Conservation (phyloP, 2,888 invertebrate species). For the Empis livida region DNA sequence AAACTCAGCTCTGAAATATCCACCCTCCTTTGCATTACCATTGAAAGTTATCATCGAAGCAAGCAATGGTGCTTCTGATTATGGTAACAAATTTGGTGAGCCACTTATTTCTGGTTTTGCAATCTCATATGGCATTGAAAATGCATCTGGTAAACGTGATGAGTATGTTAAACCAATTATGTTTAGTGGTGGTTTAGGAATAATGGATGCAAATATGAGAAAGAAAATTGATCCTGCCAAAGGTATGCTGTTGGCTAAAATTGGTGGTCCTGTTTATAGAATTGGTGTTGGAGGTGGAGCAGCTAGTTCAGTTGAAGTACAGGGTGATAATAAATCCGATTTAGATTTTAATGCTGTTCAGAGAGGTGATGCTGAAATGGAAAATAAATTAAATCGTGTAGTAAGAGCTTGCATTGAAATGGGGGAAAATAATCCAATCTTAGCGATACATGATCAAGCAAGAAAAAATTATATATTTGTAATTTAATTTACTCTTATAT, state of each 20-base stretch:
- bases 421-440: constrained; percentile 70
- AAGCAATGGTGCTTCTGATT: constrained; percentile 96
- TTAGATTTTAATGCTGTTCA: constrained; percentile 96
- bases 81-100: constrained; percentile 98
- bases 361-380: constrained; percentile 92
- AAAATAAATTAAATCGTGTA: constrained; percentile 88
- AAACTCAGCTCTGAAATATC: constrained; percentile 57
- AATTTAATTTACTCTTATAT: not conserved
- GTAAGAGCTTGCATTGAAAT: constrained; percentile 86
- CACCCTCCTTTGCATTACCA: constrained; percentile 80
- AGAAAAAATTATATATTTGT: not conserved
- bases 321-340: constrained; percentile 73
- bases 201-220: constrained; percentile 71
- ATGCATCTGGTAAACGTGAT: constrained; percentile 51
- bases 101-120: constrained; percentile 86
- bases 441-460: constrained; percentile 86
- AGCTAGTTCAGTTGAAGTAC: constrained; percentile 89
- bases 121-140: constrained; percentile 72
- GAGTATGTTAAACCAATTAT: constrained; percentile 98
- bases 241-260: constrained; percentile 83
- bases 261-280: constrained; percentile 94
- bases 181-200: constrained; percentile 95
- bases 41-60: constrained; percentile 86
- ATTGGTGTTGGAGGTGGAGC: constrained; percentile 99
- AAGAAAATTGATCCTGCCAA: constrained; percentile 61